A percentile compares a stretch with the other conserved stretches of the same genome.
Evolutionary conservation across 64 coral and sea anemone species (phyloP).

Genomic region (Astreopora myriophthalma): DNA sequence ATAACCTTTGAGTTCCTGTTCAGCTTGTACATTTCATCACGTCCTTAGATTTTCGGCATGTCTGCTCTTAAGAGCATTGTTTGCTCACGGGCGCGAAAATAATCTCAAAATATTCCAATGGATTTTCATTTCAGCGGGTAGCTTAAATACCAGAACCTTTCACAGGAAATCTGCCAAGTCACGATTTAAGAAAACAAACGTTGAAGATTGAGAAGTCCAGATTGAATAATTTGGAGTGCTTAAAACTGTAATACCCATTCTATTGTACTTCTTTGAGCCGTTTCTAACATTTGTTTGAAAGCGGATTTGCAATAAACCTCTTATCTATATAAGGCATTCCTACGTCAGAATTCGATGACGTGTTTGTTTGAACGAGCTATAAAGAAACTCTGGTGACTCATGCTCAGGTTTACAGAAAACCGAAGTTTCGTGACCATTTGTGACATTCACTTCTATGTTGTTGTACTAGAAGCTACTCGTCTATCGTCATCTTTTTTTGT

Average conservation of each 20-base stretch:
- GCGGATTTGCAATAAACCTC: slow-evolving; percentile 31
- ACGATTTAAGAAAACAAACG: not conserved
- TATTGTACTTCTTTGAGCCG: not conserved
- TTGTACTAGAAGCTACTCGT: not conserved
- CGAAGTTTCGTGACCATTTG: not conserved
- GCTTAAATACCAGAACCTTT: not conserved
- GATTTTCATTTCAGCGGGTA: not conserved
- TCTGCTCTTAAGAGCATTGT: not conserved
- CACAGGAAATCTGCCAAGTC: slow-evolving; percentile 8
- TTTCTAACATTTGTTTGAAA: not conserved
- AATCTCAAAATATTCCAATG: not conserved
- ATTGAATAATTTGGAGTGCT: not conserved
- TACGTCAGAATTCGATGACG: slow-evolving; percentile 15
- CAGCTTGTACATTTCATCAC: slow-evolving; percentile 21
- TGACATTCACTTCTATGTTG: not conserved
- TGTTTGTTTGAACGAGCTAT: not conserved
- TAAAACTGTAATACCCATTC: not conserved
- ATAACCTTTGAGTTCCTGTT: slow-evolving; percentile 19
- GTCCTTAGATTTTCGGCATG: slow-evolving; percentile 25
- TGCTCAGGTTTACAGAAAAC: not conserved
- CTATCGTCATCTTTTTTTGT: not conserved
- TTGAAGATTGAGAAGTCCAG: not conserved
- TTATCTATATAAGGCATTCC: slow-evolving; percentile 9
- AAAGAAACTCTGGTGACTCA: not conserved
- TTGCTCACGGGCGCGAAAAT: not conserved